Base-by-base conservation (phyloP, 2,888 invertebrate species). In the Stratiomys singularior region DNA sequence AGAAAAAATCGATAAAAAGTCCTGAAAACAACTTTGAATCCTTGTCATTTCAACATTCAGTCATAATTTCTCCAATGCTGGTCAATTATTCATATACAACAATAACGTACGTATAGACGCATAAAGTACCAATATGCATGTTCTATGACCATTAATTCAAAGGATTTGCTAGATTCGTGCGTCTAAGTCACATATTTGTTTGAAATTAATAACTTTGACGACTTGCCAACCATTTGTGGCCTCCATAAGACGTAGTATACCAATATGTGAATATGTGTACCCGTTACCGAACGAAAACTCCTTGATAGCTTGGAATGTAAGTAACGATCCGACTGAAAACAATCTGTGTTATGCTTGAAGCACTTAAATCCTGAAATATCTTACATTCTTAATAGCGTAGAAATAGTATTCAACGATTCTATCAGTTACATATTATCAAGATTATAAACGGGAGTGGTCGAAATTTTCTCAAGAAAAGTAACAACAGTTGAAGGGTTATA, bases 61-160 rank as follows among this genome's bases (percentile, higher is more conserved):
- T n/a, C n/a, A n/a, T n/a, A n/a, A n/a, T n/a, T n/a, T n/a, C n/a
- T n/a, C n/a, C n/a, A 37, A 37, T 37, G 37, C 37, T 37, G 37
- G 37, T 37, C 37, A 37, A 37, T 37, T 9, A 37, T 9, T 37
- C 37, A 37, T 37, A 5, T 37, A 37, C 37, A 37, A 37, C 37
- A 37, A 37, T 37, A 52, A 4, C 15, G 3, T 52, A 52, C 18
- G 18, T 52, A 52, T 23, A 74, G 58, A 74, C 74, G 60, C 74
- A 74, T 74, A 74, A 74, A 74, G 52, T 60, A 74, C 60, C 74
- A 37, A 74, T 74, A 74, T 74, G 74, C 74, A 74, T 74, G 74
- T 74, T 60, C 4, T 37, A 11, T 23, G 44, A 5, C 74, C 74
- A 74, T 74, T 74, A 74, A 74, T 74, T 74, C n/a, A 4, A 5